Evolutionary conservation across 2,888 invertebrate genomes (phyloP), one percentile per base, ranked within the genome.

Genomic region (Tricholauxania praeusta): DNA sequence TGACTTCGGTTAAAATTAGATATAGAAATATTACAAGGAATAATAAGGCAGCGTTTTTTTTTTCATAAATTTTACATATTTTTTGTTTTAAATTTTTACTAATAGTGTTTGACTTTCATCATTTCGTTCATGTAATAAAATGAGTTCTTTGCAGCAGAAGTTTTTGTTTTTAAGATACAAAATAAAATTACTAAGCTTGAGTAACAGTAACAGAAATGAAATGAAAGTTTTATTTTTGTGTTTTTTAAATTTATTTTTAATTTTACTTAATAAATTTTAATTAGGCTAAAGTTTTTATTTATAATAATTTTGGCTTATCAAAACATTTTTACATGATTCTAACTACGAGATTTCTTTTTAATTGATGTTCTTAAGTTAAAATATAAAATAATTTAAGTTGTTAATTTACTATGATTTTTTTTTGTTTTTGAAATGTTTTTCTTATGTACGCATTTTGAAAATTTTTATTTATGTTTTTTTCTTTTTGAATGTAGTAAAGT

Each of bases 31-130:
- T 72, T 70, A 69, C 67, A 72, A 74, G 72, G 70, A 75, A 75
- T 73, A 67, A 71, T 75, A 73, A 71, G 75, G 72, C 75, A 71
- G 68, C 71, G 71, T 59, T 72, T 71, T 65, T 59, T 72, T 71
- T 65, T 72, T 17, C 39, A 49, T 66, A 62, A 62, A 62, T 49
- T 63, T 64, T 71, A 52, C 63, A 63, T n/a, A 51, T 6, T 65
- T 65, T 65, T 49, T 48, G 17, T 55, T 32, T n/a, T 60, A 71
- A 66, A 71, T 57, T 63, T 73, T 66, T 49, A 10, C 66, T 65
- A 71, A 65, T 64, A 62, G 60, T 71, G 52, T 67, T 65, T 66
- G 15, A 51, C 49, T 69, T 39, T 10, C 39, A 39, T 39, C 28
- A 49, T 51, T 69, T 49, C 51, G n/a, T 47, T 69, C 32, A 32